These are phyloP conservation scores for Himalopsyche kuldschensis DNA, from an alignment of 2,888 invertebrate species.

Conservation along the genomic window DNA sequence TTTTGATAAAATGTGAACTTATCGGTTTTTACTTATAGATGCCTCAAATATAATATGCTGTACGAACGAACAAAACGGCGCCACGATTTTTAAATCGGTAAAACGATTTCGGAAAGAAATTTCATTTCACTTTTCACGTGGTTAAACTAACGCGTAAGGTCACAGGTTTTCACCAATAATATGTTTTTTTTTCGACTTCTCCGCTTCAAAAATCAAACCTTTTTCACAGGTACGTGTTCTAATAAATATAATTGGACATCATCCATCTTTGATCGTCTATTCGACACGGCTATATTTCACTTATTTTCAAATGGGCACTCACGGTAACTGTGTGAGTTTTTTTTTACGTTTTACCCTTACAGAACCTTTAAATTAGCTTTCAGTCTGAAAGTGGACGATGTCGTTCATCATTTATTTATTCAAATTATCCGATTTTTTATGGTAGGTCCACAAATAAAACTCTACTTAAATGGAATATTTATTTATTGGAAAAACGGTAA, in stretches of 20 bases:
- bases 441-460: too few species aligned
- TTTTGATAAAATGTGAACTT: background rate
- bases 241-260: background rate
- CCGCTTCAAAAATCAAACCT: background rate
- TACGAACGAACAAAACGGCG: too few species aligned
- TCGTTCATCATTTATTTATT: too few species aligned
- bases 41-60: too few species aligned
- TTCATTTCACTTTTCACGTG: background rate
- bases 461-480: too few species aligned
- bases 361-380: background rate
- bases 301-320: background rate
- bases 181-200: background rate
- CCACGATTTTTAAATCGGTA: background rate
- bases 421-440: too few species aligned
- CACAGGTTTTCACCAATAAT: background rate
- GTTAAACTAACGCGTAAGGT: background rate
- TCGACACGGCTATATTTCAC: background rate
- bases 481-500: too few species aligned
- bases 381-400: background rate
- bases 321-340: background rate
- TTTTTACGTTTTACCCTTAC: background rate
- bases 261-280: background rate
- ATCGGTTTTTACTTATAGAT: too few species aligned
- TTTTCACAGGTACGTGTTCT: background rate
- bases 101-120: background rate